Evolutionary conservation across 2,113 vertebrate species (phyloP).

Genomic region (Anarrhichthys ocellatus): DNA sequence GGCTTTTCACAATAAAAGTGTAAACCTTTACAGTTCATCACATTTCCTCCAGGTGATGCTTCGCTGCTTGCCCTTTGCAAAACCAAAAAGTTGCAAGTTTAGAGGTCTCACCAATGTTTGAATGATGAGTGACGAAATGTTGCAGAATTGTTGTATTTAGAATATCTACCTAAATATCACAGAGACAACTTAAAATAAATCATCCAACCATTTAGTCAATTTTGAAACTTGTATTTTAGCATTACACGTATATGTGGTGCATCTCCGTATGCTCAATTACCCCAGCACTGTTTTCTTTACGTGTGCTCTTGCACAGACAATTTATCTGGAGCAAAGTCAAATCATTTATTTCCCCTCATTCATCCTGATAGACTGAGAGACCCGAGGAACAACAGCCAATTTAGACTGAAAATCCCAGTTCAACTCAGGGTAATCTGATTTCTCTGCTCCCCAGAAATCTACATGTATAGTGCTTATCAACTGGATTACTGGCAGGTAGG

Average conservation of each 20-base stretch:
- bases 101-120: background rate
- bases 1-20: slow-evolving; percentile 18
- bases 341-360: slow-evolving; percentile 79
- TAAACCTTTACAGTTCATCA: slow-evolving; percentile 4
- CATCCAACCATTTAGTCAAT: slow-evolving; percentile 13
- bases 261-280: slow-evolving; percentile 24
- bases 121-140: slow-evolving; percentile 6
- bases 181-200: slow-evolving; percentile 21
- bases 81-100: background rate
- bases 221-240: slow-evolving; percentile 27
- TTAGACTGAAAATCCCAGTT: slow-evolving; percentile 80
- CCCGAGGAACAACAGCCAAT: slow-evolving; percentile 78
- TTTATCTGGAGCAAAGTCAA: slow-evolving; percentile 80
- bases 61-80: slow-evolving; percentile 10
- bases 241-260: slow-evolving; percentile 26
- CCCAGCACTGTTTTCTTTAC: slow-evolving; percentile 31
- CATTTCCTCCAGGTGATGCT: background rate
- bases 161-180: slow-evolving; percentile 4
- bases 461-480: slow-evolving; percentile 88
- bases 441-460: slow-evolving; percentile 84
- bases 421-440: slow-evolving; percentile 84
- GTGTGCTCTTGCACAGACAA: slow-evolving; percentile 56
- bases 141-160: background rate
- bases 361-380: slow-evolving; percentile 77
- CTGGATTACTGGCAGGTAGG: slow-evolving; percentile 87